phyloP scores from a whole-genome alignment of 2,113 vertebrate genomes.

The Meleagris gallopavo region DNA sequence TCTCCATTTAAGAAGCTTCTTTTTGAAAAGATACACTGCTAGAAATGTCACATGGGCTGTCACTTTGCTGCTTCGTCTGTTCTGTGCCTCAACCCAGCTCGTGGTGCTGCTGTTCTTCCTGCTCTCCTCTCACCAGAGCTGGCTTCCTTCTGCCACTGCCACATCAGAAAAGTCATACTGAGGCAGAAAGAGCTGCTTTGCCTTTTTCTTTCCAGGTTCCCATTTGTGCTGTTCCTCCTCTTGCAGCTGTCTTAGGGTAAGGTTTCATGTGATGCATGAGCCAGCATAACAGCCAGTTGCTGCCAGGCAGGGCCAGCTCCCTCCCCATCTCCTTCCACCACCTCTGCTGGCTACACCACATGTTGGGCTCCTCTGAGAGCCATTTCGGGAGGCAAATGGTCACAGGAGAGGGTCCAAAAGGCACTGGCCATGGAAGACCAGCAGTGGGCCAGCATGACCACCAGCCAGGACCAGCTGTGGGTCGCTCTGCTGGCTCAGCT shows the following conservation, averaged over 20 bases:
- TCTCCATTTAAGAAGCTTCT: neutral
- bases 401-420: neutral
- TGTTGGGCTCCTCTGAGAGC: neutral
- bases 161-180: neutral
- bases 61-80: fast-evolving
- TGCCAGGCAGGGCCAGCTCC: neutral
- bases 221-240: neutral
- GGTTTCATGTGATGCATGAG: neutral
- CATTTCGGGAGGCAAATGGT: neutral
- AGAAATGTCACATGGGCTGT: fast-evolving
- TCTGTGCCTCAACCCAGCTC: neutral
- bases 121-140: neutral
- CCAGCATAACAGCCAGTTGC: neutral
- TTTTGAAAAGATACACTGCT: neutral
- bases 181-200: neutral
- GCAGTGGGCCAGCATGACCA: fast-evolving
- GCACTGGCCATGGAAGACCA: too few species aligned
- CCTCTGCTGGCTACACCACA: neutral
- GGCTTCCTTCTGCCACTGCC: neutral
- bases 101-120: neutral
- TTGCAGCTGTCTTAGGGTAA: conserved; percentile 44
- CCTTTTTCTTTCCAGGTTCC: neutral
- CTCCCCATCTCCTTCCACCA: neutral
- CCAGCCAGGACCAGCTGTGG: neutral
- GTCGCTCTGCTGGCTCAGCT: neutral